phyloP scores from a whole-genome alignment of 2,797 vertebrate species.

The Psittacula echo region DNA sequence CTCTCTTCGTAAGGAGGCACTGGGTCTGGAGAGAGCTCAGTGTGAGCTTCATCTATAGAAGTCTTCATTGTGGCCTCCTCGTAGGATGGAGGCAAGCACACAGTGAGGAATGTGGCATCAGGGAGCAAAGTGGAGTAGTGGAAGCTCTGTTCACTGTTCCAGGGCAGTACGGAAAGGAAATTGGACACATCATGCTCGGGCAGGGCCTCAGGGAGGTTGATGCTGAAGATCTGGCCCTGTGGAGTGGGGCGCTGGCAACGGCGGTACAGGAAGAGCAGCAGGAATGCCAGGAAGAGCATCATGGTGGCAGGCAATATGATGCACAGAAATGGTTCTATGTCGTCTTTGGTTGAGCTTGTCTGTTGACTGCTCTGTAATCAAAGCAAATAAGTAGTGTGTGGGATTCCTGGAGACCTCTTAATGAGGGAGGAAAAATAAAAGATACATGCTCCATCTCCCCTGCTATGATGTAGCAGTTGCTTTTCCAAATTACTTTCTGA shows the following conservation, averaged over 20 bases:
- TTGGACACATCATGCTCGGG: constrained; percentile 27
- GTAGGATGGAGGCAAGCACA: constrained; percentile 84
- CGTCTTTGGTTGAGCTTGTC: constrained; percentile 74
- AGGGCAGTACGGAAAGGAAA: constrained; percentile 66
- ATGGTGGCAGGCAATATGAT: constrained; percentile 81
- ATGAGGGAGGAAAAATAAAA: not conserved
- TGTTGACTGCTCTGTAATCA: constrained; percentile 73
- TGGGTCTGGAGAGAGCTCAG: constrained; percentile 72
- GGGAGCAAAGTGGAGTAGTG: constrained; percentile 70
- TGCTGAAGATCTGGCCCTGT: constrained; percentile 74
- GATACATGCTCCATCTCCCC: not conserved
- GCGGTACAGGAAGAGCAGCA: constrained; percentile 78
- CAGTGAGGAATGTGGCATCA: constrained; percentile 73
- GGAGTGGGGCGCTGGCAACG: constrained; percentile 61
- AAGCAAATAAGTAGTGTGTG: not conserved
- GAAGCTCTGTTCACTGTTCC: constrained; percentile 68
- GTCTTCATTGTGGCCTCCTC: constrained; percentile 86
- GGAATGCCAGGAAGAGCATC: constrained; percentile 81
- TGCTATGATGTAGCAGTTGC: too few species aligned
- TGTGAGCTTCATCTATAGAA: constrained; percentile 73
- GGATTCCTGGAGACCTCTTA: not conserved
- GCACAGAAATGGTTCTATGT: constrained; percentile 80
- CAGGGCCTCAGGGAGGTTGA: constrained; percentile 68
- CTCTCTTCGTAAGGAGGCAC: constrained; percentile 73
- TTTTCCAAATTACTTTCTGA: not conserved